phyloP scores from a whole-genome alignment of 2,113 vertebrate genomes.

The Myotis lucifugus region DNA sequence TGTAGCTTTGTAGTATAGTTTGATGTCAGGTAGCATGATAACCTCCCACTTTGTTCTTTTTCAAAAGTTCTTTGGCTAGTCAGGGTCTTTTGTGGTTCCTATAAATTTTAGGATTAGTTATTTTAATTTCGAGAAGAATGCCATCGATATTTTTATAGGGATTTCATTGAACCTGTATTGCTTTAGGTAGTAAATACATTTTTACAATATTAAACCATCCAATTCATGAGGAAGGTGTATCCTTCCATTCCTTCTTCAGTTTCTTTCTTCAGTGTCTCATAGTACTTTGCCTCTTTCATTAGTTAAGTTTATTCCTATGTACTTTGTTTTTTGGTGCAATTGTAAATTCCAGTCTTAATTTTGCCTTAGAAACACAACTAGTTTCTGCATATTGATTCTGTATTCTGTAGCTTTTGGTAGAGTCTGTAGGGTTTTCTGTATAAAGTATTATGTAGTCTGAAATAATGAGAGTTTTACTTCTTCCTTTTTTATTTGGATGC shows the following conservation, averaged over 20 bases:
- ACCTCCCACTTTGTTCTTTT: neutral
- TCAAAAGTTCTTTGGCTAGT: neutral
- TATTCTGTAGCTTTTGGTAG: neutral
- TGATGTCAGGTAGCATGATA: neutral
- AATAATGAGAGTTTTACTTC: neutral
- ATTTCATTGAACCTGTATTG: neutral
- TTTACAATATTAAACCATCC: neutral
- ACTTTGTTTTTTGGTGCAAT: neutral
- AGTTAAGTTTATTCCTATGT: neutral
- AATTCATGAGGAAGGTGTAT: neutral
- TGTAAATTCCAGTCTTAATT: neutral
- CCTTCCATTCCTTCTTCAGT: neutral
- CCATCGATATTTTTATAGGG: neutral
- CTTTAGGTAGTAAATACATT: neutral
- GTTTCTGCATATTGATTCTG: neutral
- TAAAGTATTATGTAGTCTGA: neutral
- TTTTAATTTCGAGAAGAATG: neutral
- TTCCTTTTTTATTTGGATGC: neutral
- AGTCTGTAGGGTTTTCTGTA: neutral
- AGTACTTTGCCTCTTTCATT: neutral
- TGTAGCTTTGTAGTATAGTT: neutral
- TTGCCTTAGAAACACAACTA: neutral
- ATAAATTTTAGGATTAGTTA: neutral
- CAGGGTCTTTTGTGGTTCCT: neutral
- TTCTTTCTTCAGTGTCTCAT: neutral